These are phyloP conservation scores for Albula goreensis DNA, from an alignment of 2,113 vertebrate species.

Conservation along the genomic window DNA sequence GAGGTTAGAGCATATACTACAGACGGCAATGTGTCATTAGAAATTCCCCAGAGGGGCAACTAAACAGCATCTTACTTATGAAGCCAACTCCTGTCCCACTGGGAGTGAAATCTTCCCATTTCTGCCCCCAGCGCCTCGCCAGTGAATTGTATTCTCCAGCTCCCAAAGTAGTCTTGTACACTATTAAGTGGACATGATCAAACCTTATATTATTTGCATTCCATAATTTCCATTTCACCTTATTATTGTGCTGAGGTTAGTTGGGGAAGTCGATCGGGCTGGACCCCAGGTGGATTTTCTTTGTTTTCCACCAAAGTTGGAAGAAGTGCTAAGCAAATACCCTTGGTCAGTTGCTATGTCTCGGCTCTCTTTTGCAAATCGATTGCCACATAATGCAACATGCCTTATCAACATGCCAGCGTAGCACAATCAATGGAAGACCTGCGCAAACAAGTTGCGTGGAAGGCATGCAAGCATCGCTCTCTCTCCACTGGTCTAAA, in stretches of 20 bases:
- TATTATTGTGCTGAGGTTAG: too few relatives aligned
- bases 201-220: not conserved
- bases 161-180: not conserved
- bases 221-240: too few relatives aligned
- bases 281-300: too few relatives aligned
- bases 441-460: not conserved
- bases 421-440: not conserved
- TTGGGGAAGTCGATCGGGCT: too few relatives aligned
- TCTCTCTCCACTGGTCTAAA: not conserved
- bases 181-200: not conserved
- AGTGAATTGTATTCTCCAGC: not conserved
- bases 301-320: not conserved
- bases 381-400: not conserved
- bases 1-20: not conserved
- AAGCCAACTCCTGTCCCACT: not conserved
- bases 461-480: not conserved
- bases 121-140: not conserved
- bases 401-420: not conserved
- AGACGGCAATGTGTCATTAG: not conserved
- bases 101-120: not conserved
- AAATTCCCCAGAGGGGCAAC: not conserved
- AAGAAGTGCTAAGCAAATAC: too few relatives aligned
- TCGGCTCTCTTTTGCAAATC: not conserved
- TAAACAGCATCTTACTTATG: not conserved
- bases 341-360: not conserved